Evolutionary conservation across 2,888 invertebrate genomes (phyloP), one percentile per base, ranked within the genome.

Genomic region (Hirtodrosophila trivittata): DNA sequence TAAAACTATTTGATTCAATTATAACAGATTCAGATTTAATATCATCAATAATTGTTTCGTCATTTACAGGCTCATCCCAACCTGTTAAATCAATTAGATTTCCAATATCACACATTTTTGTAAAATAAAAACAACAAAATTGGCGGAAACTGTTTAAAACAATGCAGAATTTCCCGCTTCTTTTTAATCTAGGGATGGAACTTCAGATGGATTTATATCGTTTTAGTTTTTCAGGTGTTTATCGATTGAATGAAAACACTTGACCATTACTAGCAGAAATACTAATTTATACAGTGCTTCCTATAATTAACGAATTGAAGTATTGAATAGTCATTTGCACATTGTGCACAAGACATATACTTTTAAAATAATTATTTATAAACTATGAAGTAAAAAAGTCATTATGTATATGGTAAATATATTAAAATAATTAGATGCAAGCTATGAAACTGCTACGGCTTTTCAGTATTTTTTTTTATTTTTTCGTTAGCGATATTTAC

Each of bases 21-120:
- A 52, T 18, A 13, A 28, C 7, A n/a, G n/a, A n/a, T n/a, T n/a
- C n/a, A n/a, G n/a, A 1, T 7, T 72, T 66, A 1, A 38, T 8
- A 10, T 75, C 58, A 7, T 59, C 58, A 35, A 35, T 6, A 5
- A 39, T 18, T 9, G 32, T n/a, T 14, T 72, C 55, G 8, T 80
- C 64, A 33, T 57, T 43, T 6, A 33, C 16, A 10, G 66, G 49
- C 56, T 77, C 75, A 45, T 80, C 64, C 41, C 62, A 75, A 10
- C 62, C 50, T 3, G 66, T 51, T 30, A 80, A 13, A 37, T 80
- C 84, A 64, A 80, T 80, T n/a, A 80, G 28, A 46, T 81, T 80
- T 2, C 57, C 59, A 33, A 35, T 55, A 43, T 80, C 81, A 47
- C 72, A 72, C 78, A 80, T 83, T 18, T 62, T 38, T 30, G 9